phyloP scores from a whole-genome alignment of 1,140 invertebrate genomes.

The Zophobas atratus region DNA sequence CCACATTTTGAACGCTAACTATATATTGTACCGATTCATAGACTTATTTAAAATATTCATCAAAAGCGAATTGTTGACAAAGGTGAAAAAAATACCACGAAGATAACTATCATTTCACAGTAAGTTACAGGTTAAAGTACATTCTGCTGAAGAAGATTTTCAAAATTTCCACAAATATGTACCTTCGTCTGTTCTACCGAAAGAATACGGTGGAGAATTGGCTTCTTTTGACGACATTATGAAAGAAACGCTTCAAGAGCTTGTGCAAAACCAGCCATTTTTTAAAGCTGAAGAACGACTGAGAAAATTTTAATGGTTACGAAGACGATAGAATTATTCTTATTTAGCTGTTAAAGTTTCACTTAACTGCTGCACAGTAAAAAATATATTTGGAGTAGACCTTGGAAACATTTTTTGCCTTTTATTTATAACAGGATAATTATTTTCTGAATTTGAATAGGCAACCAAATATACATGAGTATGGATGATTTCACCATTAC shows the following conservation, averaged over 20 bases:
- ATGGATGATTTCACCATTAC: too few relatives aligned
- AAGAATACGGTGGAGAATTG: conserved; percentile 69
- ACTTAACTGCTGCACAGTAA: too few relatives aligned
- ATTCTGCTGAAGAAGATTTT: conserved; percentile 64
- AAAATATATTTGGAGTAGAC: too few relatives aligned
- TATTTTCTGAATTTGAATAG: too few relatives aligned
- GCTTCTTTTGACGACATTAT: conserved; percentile 66
- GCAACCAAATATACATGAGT: too few relatives aligned
- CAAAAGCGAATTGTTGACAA: not conserved
- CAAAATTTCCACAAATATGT: conserved; percentile 68
- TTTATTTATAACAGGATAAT: too few relatives aligned
- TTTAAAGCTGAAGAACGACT: too few relatives aligned
- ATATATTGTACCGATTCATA: not conserved
- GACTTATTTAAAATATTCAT: not conserved
- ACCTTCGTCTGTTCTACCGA: conserved; percentile 68
- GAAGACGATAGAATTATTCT: too few relatives aligned
- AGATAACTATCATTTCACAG: not conserved
- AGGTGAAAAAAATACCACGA: not conserved
- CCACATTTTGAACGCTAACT: not conserved
- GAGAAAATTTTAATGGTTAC: too few relatives aligned
- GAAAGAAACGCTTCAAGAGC: conserved; percentile 53
- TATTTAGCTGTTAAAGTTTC: too few relatives aligned
- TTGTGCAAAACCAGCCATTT: too few relatives aligned
- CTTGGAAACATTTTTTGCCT: too few relatives aligned
- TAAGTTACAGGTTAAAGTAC: conserved; percentile 67